Evolutionary conservation across 2,888 invertebrate species (phyloP).

Genomic region (Leucania comma): DNA sequence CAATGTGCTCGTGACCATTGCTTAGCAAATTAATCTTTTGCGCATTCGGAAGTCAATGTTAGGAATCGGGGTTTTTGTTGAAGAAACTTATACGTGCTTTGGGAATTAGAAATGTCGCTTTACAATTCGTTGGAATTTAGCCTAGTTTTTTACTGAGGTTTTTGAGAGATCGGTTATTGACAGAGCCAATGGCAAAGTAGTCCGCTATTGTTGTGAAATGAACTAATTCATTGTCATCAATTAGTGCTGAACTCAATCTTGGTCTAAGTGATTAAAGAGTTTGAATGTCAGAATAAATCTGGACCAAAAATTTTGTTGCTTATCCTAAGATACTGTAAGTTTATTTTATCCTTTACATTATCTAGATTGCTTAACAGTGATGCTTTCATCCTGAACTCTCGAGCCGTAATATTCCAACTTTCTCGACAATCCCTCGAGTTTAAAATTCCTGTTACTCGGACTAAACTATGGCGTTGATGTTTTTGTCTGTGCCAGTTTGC

Average conservation of each 20-base stretch:
- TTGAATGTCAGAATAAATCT: background rate
- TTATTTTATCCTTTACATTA: background rate
- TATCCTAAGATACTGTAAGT: background rate
- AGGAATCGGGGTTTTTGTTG: constrained; percentile 25
- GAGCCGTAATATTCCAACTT: constrained; percentile 51
- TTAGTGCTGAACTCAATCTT: background rate
- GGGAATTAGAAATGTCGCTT: constrained; percentile 22
- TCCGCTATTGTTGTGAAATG: background rate
- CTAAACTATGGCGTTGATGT: constrained; percentile 79
- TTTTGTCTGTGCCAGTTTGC: constrained; percentile 83
- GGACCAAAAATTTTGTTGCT: background rate
- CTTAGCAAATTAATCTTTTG: constrained; percentile 62
- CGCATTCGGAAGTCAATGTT: constrained; percentile 47
- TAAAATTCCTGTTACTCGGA: constrained; percentile 75
- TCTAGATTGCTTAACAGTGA: background rate
- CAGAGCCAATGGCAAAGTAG: constrained; percentile 1
- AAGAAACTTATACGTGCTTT: constrained; percentile 37
- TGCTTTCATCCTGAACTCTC: constrained; percentile 28
- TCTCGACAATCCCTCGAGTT: constrained; percentile 59
- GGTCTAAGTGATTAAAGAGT: background rate
- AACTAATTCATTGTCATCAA: background rate
- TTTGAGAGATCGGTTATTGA: constrained; percentile 28
- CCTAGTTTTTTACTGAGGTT: constrained; percentile 39
- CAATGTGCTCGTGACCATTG: constrained; percentile 61
- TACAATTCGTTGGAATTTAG: constrained; percentile 33